Base-by-base conservation (phyloP, 2,113 vertebrate species). In the Lamprotornis superbus region DNA sequence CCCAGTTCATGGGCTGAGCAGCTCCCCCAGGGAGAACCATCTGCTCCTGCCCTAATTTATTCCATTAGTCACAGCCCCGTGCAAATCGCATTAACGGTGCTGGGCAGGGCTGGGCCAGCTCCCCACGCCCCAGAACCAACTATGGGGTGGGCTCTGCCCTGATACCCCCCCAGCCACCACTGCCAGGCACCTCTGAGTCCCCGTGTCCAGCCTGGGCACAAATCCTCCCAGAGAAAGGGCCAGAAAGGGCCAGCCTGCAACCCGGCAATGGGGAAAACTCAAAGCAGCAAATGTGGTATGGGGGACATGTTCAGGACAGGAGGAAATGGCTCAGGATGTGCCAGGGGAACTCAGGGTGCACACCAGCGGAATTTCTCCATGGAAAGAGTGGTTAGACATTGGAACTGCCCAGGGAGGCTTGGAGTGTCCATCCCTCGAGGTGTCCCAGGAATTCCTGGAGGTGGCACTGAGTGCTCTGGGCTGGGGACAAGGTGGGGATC, bases 11-110 rank as follows among this genome's bases (percentile, higher is more conserved):
- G 9, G n/a, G 78, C 67, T 35, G 90, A 95, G 93, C 82, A 83
- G 87, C 73, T 94, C 97, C 94, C 87, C 94, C 57, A 68, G 79
- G 67, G 84, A 96, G 91, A 93, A 92, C 97, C 98, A 98, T 98
- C 98, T 98, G 98, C 97, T 96, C 52, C 79, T 94, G 97, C 88
- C 97, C 97, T 98, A 97, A 98, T 98, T 98, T 97, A 97, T 63
- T 95, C 94, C 97, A 97, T 95, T 89, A 98, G 94, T 96, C 93
- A 97, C 79, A 93, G 94, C 74, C 83, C 94, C 33, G 71, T 9
- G 87, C 87, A 94, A 97, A 97, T 90, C 77, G 35, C 42, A 95
- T 94, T 91, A 95, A 37, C 53, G 22, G 1, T 11, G 55, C 57
- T 1, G 37, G 89, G 31, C 61, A 46, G 75, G 9, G 46, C 47